A percentile compares a stretch with the other conserved stretches of the same genome.
These are phyloP conservation scores for Dynastes grantii DNA, from an alignment of 2,888 invertebrate genomes.

Conservation along the genomic window DNA sequence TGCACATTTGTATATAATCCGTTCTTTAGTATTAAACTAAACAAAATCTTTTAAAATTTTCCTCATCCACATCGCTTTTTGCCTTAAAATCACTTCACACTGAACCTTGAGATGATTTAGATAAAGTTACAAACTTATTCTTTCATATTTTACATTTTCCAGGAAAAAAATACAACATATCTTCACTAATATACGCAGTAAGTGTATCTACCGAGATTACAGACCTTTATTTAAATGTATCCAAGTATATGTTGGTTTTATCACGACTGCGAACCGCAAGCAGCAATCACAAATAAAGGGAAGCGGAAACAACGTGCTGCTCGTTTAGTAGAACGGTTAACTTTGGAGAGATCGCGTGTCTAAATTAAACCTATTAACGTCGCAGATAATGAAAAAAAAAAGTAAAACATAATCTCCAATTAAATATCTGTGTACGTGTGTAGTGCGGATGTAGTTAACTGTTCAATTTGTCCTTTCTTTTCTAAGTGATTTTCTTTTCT, in stretches of 20 bases:
- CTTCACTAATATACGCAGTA: neutral
- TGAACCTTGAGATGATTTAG: too few species aligned
- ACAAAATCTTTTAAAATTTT: too few species aligned
- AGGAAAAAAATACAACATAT: neutral
- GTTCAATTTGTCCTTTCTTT: neutral
- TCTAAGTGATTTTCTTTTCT: neutral
- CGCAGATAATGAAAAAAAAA: too few species aligned
- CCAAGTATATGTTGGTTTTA: neutral
- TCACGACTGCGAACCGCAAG: conserved; percentile 9
- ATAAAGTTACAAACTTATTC: too few species aligned
- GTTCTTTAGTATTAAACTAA: too few species aligned
- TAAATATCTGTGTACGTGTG: neutral
- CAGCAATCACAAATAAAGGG: conserved; percentile 1
- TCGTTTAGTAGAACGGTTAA: neutral
- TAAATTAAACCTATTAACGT: conserved; percentile 4
- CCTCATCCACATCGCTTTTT: too few species aligned
- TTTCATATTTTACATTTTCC: too few species aligned
- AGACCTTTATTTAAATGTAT: too few species aligned
- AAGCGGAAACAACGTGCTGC: conserved; percentile 1
- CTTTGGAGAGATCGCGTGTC: conserved; percentile 23
- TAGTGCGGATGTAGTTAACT: neutral
- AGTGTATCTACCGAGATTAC: too few species aligned
- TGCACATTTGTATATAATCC: too few species aligned
- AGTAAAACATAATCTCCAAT: neutral
- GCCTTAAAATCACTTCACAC: too few species aligned